Base-by-base conservation (phyloP, 2,888 invertebrate genomes). In the Agelastica alni region DNA sequence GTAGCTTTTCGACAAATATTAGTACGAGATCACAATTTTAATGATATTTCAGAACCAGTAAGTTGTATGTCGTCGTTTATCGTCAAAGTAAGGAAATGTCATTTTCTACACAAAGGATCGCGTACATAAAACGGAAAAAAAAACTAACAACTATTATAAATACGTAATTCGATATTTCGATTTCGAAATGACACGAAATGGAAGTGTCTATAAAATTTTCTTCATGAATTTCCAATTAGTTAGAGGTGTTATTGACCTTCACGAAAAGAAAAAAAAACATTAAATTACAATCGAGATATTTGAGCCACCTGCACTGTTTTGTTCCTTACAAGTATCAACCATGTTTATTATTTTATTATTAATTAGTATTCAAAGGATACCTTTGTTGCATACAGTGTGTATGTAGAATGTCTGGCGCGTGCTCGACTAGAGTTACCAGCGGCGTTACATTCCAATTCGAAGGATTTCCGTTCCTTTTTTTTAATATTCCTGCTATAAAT, bases 401-500 rank as follows among this genome's bases (percentile, higher is more conserved):
- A 71, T 70, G 63, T 68, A 49, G 49, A 63, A 67, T 70, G 71
- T 69, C 70, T 70, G 71, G 70, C 72, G 66, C 71, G 72, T 72
- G 72, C 71, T 72, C 62, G 65, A 65, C 66, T 66, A 68, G 59
- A 54, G 46, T n/a, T 16, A 39, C 43, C 63, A 67, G 64, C 64
- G 56, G 58, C 49, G 32, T 49, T n/a, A n/a, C n/a, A n/a, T n/a
- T n/a, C n/a, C n/a, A n/a, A n/a, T n/a, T n/a, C n/a, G n/a, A n/a
- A n/a, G n/a, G n/a, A n/a, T n/a, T n/a, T n/a, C n/a, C n/a, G n/a
- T n/a, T n/a, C n/a, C n/a, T n/a, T n/a, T n/a, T n/a, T n/a, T n/a
- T n/a, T n/a, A n/a, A n/a, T n/a, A n/a, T n/a, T n/a, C n/a, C n/a
- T n/a, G n/a, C n/a, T n/a, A n/a, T n/a, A n/a, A n/a, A n/a, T n/a